Evolutionary conservation across 2,797 vertebrate species (phyloP).

Genomic region (Austrolebias charrua): DNA sequence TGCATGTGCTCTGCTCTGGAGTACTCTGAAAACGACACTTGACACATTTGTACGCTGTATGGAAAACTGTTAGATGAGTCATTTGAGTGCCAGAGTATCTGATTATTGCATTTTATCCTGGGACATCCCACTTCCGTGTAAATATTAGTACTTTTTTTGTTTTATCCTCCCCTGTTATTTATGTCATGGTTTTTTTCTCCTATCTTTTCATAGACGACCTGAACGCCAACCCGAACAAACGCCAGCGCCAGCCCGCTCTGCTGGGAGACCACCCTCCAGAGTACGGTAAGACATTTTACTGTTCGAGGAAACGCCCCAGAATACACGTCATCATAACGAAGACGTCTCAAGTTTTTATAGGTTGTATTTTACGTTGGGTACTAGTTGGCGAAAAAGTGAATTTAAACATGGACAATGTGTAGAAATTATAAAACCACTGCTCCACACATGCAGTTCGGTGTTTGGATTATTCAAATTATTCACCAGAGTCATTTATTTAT

Average conservation of each 20-base stretch:
- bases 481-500: neutral
- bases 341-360: no score
- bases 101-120: neutral
- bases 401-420: no score
- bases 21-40: neutral
- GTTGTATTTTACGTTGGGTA: no score
- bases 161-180: neutral
- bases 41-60: neutral
- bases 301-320: no score
- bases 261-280: slow-evolving; percentile 93
- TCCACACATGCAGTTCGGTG: no score
- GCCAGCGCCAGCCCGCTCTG: slow-evolving; percentile 91
- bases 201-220: slow-evolving; percentile 67
- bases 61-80: neutral
- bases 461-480: no score
- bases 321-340: no score
- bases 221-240: slow-evolving; percentile 90
- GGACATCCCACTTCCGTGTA: slow-evolving; percentile 10
- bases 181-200: neutral
- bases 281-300: slow-evolving; percentile 81
- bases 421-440: no score
- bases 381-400: no score
- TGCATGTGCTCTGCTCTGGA: slow-evolving; percentile 30
- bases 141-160: slow-evolving; percentile 12
- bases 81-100: neutral